Base-by-base conservation (phyloP, 2,113 vertebrate species). In the Lathamus discolor region DNA sequence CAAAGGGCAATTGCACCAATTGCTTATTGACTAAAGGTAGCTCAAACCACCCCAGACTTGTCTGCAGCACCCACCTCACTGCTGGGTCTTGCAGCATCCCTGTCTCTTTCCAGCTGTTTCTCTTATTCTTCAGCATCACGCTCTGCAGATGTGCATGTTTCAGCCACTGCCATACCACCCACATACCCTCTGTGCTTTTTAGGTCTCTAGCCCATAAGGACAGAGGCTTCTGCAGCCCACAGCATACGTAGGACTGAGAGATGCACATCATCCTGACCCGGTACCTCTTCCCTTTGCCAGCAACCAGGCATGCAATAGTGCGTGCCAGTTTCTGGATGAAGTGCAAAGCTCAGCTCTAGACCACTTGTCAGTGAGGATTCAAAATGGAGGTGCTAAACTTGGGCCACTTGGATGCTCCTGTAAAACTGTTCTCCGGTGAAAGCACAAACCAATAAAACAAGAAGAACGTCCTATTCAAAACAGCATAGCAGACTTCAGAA, bases 211-310 rank as follows among this genome's bases (percentile, higher is more conserved):
- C 27, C 39, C 55, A 22, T 35, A 75, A 48, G 22, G 29, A 37
- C 0, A 0, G 2, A 41, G 9, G 14, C 61, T 86, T n/a, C n/a
- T 4, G 0, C 68, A 51, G 46, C 31, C 52, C 72, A 82, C 35
- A 4, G 35, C 0, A 2, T 6, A 59, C 41, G 27, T 20, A 67
- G 22, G 37, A 22, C 19, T 4, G 29, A 67, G 59, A 1, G 1
- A 57, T 11, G 51, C 48, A 75, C 25, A 37, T 22, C 23, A 46
- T 19, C 25, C 61, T 46, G 11, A 78, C 19, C 33, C 41, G 23
- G 59, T 23, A 76, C 43, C 39, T 22, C 52, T 19, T 72, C 74
- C 33, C 57, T 49, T 63, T 48, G 17, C 43, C 8, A 15, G 70
- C 51, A 90, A 51, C 7, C 39, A 49, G 39, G 35, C 15, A 46